These are phyloP conservation scores for Acromyrmex heyeri DNA, from an alignment of 1,140 invertebrate species.

Conservation along the genomic window DNA sequence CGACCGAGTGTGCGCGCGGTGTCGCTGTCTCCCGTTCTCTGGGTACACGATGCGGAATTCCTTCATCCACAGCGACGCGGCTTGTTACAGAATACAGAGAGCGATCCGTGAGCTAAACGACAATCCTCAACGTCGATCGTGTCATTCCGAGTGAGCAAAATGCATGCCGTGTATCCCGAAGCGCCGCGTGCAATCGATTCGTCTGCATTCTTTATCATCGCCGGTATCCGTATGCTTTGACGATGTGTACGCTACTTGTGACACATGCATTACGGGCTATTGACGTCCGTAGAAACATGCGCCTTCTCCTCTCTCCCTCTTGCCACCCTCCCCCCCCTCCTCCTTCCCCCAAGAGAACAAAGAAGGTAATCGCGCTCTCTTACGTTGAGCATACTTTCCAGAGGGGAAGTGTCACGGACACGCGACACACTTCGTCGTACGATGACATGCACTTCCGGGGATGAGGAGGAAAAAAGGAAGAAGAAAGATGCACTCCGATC, in stretches of 20 bases:
- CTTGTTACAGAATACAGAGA: slow-evolving; percentile 28
- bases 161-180: slow-evolving; percentile 42
- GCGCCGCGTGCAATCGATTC: slow-evolving; percentile 54
- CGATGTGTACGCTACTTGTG: slow-evolving; percentile 63
- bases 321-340: background rate
- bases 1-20: slow-evolving; percentile 11
- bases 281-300: slow-evolving; percentile 52
- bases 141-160: slow-evolving; percentile 37
- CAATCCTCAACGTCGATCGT: slow-evolving; percentile 43
- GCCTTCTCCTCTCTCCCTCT: too few species aligned
- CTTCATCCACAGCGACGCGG: slow-evolving; percentile 54
- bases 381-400: slow-evolving; percentile 59
- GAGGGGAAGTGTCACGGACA: slow-evolving; percentile 69
- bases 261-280: slow-evolving; percentile 67
- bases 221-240: slow-evolving; percentile 43
- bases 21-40: slow-evolving; percentile 34
- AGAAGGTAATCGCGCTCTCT: slow-evolving; percentile 70
- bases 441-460: slow-evolving; percentile 36
- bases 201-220: slow-evolving; percentile 58
- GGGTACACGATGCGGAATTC: slow-evolving; percentile 37
- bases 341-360: slow-evolving; percentile 36
- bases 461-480: background rate
- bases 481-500: slow-evolving; percentile 13
- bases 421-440: slow-evolving; percentile 62
- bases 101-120: slow-evolving; percentile 42